These are phyloP conservation scores for Brenthis hecate DNA, from an alignment of 2,888 invertebrate species.

Conservation along the genomic window DNA sequence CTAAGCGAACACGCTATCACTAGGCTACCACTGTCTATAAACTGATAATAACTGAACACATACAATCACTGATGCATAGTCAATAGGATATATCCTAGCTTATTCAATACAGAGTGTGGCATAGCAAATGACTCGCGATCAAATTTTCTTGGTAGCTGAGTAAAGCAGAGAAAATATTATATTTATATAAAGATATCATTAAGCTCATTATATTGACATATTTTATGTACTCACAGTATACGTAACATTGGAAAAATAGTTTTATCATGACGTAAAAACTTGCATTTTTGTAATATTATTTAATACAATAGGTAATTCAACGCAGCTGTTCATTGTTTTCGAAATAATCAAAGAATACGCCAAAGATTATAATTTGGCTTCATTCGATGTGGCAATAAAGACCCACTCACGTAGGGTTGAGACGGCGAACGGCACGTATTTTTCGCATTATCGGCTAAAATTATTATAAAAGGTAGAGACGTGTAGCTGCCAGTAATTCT, in stretches of 20 bases:
- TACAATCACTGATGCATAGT: no score
- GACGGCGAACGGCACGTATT: slow-evolving; percentile 74
- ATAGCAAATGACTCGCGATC: neutral
- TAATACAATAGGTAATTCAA: slow-evolving; percentile 12
- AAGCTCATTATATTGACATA: no score
- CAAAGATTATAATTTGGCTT: slow-evolving; percentile 68
- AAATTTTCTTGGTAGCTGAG: neutral
- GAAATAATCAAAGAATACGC: slow-evolving; percentile 53
- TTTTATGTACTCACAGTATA: no score
- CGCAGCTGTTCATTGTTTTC: slow-evolving; percentile 44
- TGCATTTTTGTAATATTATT: neutral
- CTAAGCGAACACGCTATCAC: no score
- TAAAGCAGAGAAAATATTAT: no score
- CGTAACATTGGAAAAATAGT: no score
- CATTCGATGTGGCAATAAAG: slow-evolving; percentile 70
- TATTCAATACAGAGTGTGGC: no score
- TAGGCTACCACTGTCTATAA: no score
- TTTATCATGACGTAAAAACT: no score
- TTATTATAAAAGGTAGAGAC: slow-evolving; percentile 77
- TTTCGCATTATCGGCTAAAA: slow-evolving; percentile 79
- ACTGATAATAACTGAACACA: no score
- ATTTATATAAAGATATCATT: no score
- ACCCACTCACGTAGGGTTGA: slow-evolving; percentile 68
- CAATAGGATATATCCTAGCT: no score
- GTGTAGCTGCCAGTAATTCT: slow-evolving; percentile 64